Base-by-base conservation (phyloP, 2,888 invertebrate species). In the Hemithea aestivaria region DNA sequence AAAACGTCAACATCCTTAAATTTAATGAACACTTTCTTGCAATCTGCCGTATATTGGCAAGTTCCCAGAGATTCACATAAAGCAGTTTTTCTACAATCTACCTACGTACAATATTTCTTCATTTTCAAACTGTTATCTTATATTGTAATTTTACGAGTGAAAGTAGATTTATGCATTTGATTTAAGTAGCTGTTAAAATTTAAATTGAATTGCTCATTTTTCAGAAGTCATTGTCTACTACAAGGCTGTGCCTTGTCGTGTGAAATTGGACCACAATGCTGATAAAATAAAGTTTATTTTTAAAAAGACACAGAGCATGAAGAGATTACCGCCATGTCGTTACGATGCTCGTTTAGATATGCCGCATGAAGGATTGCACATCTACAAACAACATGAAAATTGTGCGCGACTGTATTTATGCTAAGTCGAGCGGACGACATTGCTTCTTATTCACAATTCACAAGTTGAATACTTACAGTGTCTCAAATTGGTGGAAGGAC, bases 261-360 rank as follows among this genome's bases (percentile, higher is more conserved):
- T 20, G 48, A 66, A 62, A 53, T 31, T 39, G 43, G 24, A 37
- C 48, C 47, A 50, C 65, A 39, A 20, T 6, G 2, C 12, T 11
- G 7, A 43, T 16, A 34, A 24, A n/a, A 34, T 62, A 74, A 50
- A 51, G 70, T 59, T 50, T 51, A 58, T 39, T 70, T 67, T 71
- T 59, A 29, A 20, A 28, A 31, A 42, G 39, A 47, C 51, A 48
- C 53, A 65, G 66, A 73, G 71, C 70, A 73, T 63, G 64, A 68
- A 64, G 71, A 84, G 84, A 83, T 84, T 83, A 83, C 81, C 67
- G 69, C 66, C 44, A 42, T 77, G 82, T 81, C 82, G 76, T 83
- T 84, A 80, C 73, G 83, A 84, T 85, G 65, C 80, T 81, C 84
- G 81, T 85, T 85, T 81, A 85, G 84, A 85, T 85, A 84, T 41